A percentile compares a stretch with the other conserved stretches of the same genome.
These are phyloP conservation scores for Venturia canescens DNA, from an alignment of 1,140 invertebrate species.

Conservation along the genomic window DNA sequence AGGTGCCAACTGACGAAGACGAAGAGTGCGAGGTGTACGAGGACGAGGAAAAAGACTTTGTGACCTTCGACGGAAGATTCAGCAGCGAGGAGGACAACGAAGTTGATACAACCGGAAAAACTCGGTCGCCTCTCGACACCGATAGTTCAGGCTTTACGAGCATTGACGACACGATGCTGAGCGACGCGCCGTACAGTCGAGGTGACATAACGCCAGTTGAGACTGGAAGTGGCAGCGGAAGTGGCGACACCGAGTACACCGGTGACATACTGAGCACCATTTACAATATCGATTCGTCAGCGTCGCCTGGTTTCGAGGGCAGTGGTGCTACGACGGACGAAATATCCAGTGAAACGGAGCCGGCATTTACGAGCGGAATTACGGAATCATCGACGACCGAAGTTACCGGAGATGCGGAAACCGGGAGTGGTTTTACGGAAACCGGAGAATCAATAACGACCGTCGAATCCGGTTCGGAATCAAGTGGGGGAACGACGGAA, in stretches of 20 bases:
- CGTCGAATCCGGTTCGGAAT: constrained; percentile 51
- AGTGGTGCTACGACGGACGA: constrained; percentile 65
- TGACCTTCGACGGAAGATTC: constrained; percentile 61
- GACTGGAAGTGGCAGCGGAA: constrained; percentile 55
- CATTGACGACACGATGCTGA: constrained; percentile 80
- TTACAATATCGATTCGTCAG: constrained; percentile 34
- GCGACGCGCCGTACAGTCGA: constrained; percentile 75
- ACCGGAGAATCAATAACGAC: constrained; percentile 20
- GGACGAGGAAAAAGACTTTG: constrained; percentile 74
- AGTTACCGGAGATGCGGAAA: constrained; percentile 37
- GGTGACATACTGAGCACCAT: constrained; percentile 50
- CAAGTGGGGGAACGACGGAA: constrained; percentile 48
- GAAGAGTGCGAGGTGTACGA: constrained; percentile 80
- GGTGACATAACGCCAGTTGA: constrained; percentile 67
- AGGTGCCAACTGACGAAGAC: constrained; percentile 76
- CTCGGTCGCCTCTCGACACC: constrained; percentile 60
- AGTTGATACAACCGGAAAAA: constrained; percentile 58
- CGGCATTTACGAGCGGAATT: constrained; percentile 13
- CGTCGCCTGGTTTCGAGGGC: constrained; percentile 61
- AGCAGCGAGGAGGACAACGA: constrained; percentile 50
- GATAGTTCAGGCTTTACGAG: constrained; percentile 56
- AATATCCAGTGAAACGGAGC: constrained; percentile 41
- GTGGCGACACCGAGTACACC: constrained; percentile 57
- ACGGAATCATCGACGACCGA: constrained; percentile 40
- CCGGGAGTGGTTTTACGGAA: constrained; percentile 26